Base-by-base conservation (phyloP, 2,888 invertebrate species). In the Pammene aurita region DNA sequence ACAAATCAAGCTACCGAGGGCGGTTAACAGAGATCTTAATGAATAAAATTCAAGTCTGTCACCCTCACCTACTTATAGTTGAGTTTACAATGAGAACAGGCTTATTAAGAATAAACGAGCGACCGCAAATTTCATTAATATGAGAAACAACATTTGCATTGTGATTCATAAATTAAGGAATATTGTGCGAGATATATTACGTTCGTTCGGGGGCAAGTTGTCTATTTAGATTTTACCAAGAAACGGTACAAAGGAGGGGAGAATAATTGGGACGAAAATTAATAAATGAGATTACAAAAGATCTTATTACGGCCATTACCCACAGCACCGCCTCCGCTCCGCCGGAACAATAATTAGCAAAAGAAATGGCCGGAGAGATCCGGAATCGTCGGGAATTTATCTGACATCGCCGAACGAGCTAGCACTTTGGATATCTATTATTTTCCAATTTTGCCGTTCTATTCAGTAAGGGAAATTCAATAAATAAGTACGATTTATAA, bases 281-380 rank as follows among this genome's bases (percentile, higher is more conserved):
- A 82, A 84, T 82, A 83, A 84, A 83, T 83, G 81, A 81, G 85
- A 86, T 88, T 85, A 87, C 86, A 87, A 88, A 88, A 86, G 87
- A 88, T 86, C 86, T 87, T 86, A 87, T 87, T 87, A 85, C 85
- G 79, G 74, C 83, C 83, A 84, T 87, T 87, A 85, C 83, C 84
- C 82, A 74, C 80, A 82, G 83, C 78, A 78, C 79, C 80, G 83
- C 80, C 80, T 80, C 78, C n/a, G n/a, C n/a, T n/a, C n/a, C 73
- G 80, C 75, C 75, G 79, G 79, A 80, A 81, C 78, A 86, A 87
- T 88, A 89, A 88, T 89, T 87, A 87, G 84, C 80, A 78, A 79
- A 81, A 81, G 83, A 81, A 86, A 85, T 81, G 80, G 82, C 72
- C 62, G 73, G 75, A 75, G 79, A 77, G 77, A 75, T 78, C 70